These are phyloP conservation scores for Drosophila arawakana DNA, from an alignment of 1,140 invertebrate species.

Conservation along the genomic window DNA sequence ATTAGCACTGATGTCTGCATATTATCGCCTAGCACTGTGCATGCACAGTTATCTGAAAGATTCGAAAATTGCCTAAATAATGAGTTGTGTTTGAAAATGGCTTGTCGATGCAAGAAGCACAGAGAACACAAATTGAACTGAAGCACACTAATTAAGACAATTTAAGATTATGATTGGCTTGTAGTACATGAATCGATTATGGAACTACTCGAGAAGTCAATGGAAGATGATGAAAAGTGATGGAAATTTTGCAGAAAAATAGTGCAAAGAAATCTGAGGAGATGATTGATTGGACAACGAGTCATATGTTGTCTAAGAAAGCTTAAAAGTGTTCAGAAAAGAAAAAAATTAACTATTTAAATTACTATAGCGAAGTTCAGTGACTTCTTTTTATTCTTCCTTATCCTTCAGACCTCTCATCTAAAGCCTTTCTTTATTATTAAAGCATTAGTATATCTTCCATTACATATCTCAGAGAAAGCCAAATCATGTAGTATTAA, in stretches of 20 bases:
- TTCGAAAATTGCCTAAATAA: constrained; percentile 26
- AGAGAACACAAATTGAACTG: not conserved
- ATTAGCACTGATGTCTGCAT: constrained; percentile 72
- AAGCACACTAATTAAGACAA: constrained; percentile 14
- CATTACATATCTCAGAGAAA: not conserved
- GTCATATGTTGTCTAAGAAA: not conserved
- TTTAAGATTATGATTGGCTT: constrained; percentile 2
- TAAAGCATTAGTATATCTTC: not conserved
- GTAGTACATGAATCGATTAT: constrained; percentile 8
- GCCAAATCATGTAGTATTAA: not conserved
- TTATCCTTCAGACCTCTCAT: too few relatives aligned
- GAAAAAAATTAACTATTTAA: too few relatives aligned
- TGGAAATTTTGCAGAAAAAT: too few relatives aligned
- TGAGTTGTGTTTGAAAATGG: constrained; percentile 5
- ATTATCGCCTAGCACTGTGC: constrained; percentile 57
- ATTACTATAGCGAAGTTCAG: too few relatives aligned
- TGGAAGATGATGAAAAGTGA: too few relatives aligned
- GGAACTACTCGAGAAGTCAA: not conserved
- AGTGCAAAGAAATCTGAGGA: too few relatives aligned
- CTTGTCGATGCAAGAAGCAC: not conserved
- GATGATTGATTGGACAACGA: too few relatives aligned
- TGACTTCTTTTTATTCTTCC: too few relatives aligned
- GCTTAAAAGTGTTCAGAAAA: not conserved
- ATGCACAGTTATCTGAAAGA: constrained; percentile 26
- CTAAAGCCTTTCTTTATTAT: too few relatives aligned